phyloP scores from a whole-genome alignment of 1,140 invertebrate genomes.

The Drosophila kohkoa region DNA sequence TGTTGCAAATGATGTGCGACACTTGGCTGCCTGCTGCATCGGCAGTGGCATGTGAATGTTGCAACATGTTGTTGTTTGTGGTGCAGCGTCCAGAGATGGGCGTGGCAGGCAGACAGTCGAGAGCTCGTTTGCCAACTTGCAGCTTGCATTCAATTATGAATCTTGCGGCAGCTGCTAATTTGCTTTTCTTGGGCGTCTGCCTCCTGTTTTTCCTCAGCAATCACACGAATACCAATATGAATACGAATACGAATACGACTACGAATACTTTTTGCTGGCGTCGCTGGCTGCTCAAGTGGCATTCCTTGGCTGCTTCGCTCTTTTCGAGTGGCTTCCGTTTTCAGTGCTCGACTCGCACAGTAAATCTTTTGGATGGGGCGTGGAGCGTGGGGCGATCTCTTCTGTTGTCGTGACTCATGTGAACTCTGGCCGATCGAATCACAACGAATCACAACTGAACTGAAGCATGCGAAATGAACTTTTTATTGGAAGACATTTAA shows the following conservation, averaged over 20 bases:
- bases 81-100: constrained; percentile 10
- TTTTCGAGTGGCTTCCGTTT: constrained; percentile 65
- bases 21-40: constrained; percentile 2
- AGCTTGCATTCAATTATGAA: constrained; percentile 31
- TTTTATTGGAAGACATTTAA: constrained; percentile 57
- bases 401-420: constrained; percentile 60
- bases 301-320: constrained; percentile 51
- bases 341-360: constrained; percentile 41
- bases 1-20: constrained; percentile 66
- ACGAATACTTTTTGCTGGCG: constrained; percentile 52
- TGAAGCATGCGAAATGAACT: constrained; percentile 23
- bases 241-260: constrained; percentile 13
- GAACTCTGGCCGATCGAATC: constrained; percentile 33
- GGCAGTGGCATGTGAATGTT: background rate
- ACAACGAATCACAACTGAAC: constrained; percentile 17
- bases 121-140: constrained; percentile 26
- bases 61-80: constrained; percentile 2
- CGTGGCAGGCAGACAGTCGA: background rate
- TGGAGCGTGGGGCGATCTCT: constrained; percentile 15
- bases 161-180: constrained; percentile 29
- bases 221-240: constrained; percentile 10
- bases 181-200: constrained; percentile 9
- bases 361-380: constrained; percentile 53
- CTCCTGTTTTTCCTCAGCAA: background rate
- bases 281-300: constrained; percentile 66